phyloP scores from a whole-genome alignment of 2,797 vertebrate species.

The Myotis pilosus region DNA sequence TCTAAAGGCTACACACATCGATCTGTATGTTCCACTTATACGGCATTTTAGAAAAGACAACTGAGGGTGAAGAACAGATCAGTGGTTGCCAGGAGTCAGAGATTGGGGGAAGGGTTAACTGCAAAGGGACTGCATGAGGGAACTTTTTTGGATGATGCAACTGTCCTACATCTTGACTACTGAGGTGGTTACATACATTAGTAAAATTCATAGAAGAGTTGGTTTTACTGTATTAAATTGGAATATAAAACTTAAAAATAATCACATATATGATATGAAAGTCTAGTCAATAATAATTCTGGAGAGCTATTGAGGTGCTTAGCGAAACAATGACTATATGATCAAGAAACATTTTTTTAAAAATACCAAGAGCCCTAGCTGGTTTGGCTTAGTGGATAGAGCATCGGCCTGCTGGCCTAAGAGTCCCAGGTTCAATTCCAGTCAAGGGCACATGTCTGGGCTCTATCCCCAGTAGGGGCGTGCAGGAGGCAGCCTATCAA shows the following conservation, averaged over 20 bases:
- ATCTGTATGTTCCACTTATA: not conserved
- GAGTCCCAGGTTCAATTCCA: too few relatives aligned
- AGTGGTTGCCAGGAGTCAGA: not conserved
- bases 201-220: not conserved
- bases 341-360: not conserved
- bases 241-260: not conserved
- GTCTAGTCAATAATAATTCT: not conserved
- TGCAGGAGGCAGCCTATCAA: too few relatives aligned
- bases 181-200: not conserved
- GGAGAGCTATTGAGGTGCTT: not conserved
- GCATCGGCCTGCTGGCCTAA: too few relatives aligned
- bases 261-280: not conserved
- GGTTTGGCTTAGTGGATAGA: too few relatives aligned
- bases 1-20: not conserved
- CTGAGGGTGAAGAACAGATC: not conserved
- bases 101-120: not conserved
- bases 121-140: not conserved
- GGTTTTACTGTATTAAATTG: conserved; percentile 4
- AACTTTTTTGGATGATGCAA: not conserved
- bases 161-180: not conserved
- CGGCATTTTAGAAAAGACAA: not conserved
- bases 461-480: too few relatives aligned
- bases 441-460: too few relatives aligned
- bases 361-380: not conserved
- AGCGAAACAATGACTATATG: not conserved